Evolutionary conservation across 2,113 vertebrate genomes (phyloP).

Genomic region (Potamarius usumacintae): DNA sequence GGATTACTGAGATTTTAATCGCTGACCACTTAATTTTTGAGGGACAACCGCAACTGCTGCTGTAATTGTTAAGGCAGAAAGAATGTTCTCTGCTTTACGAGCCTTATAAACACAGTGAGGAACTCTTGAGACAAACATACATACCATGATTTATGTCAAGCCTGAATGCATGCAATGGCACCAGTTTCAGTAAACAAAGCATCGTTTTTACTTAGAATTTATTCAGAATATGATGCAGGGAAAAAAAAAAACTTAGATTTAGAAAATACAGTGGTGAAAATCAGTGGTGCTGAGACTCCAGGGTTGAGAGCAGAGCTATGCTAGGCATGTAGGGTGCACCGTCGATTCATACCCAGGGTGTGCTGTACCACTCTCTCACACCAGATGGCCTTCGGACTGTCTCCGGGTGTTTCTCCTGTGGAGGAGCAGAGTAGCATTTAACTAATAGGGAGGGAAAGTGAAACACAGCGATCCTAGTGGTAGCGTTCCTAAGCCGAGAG

Average conservation of each 20-base stretch:
- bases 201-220: background rate
- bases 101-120: background rate
- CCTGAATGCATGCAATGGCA: background rate
- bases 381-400: constrained; percentile 20
- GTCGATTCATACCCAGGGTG: background rate
- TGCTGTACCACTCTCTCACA: background rate
- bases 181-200: background rate
- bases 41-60: background rate
- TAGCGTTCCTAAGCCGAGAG: too few species aligned
- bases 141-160: constrained; percentile 1
- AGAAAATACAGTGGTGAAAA: constrained; percentile 1
- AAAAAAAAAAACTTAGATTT: background rate
- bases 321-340: constrained; percentile 1
- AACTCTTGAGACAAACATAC: constrained; percentile 6
- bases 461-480: too few species aligned
- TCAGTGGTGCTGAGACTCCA: constrained; percentile 21
- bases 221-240: constrained; percentile 24
- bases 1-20: constrained; percentile 13
- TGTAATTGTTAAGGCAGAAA: background rate
- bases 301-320: background rate
- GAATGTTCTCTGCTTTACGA: constrained; percentile 3
- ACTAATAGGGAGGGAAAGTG: background rate
- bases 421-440: constrained; percentile 21
- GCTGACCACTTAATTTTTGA: background rate
- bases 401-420: constrained; percentile 36